Percentiles rank a stretch among this genome's conserved stretches.
Evolutionary conservation across 2,797 vertebrate genomes (phyloP).

Genomic region (Leucoraja ocellata): DNA sequence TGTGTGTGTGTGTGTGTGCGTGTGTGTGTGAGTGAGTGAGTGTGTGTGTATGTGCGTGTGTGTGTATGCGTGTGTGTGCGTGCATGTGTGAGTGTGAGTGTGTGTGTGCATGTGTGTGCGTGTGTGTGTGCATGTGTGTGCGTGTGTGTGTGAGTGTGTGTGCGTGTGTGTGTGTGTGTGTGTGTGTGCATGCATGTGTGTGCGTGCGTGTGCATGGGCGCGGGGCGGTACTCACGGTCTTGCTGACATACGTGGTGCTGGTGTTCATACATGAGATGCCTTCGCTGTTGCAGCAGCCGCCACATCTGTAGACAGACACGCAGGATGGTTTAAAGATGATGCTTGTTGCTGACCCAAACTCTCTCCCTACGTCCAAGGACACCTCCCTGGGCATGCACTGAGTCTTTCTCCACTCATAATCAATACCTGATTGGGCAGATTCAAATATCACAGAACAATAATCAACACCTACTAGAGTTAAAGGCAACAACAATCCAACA

Average conservation of each 20-base stretch:
- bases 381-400: constrained; percentile 92
- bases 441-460: constrained; percentile 38
- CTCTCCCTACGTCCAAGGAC: constrained; percentile 96
- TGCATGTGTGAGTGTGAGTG: too few species aligned
- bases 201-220: too few species aligned
- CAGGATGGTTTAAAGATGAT: constrained; percentile 98
- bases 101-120: too few species aligned
- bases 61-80: too few species aligned
- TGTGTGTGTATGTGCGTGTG: too few species aligned
- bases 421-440: constrained; percentile 74
- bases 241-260: constrained; percentile 89
- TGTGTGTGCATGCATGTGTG: too few species aligned
- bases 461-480: constrained; percentile 17
- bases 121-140: too few species aligned
- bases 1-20: too few species aligned
- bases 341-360: constrained; percentile 94
- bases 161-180: too few species aligned
- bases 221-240: constrained; percentile 72
- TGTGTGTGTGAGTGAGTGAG: too few species aligned
- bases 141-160: too few species aligned
- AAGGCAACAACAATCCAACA: constrained; percentile 16
- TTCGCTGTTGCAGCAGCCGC: constrained; percentile 97
- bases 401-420: constrained; percentile 95
- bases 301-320: constrained; percentile 98
- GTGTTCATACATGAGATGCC: constrained; percentile 90